A percentile compares a stretch with the other conserved stretches of the same genome.
These are phyloP conservation scores for Numida meleagris DNA, from an alignment of 2,113 vertebrate species.

Conservation along the genomic window DNA sequence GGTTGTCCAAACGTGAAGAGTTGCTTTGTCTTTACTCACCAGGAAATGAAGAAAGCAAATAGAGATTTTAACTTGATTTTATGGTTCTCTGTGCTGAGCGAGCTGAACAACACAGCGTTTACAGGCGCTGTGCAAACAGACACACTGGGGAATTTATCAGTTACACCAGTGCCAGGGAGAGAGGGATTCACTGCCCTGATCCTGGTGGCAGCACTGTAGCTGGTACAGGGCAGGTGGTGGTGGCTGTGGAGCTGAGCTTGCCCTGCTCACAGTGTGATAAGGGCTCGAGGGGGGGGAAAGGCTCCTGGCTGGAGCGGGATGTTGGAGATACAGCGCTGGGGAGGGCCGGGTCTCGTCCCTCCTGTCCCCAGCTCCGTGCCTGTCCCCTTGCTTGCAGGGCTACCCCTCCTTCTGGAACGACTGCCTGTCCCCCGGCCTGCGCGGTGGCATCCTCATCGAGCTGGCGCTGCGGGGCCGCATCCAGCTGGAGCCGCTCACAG, in stretches of 20 bases:
- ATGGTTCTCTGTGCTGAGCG: not conserved
- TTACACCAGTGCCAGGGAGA: no score
- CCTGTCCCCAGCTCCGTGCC: not conserved
- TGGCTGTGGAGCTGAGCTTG: no score
- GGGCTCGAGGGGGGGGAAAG: no score
- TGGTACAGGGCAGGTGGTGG: not conserved
- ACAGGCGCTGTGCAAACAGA: not conserved
- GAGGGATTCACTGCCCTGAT: not conserved
- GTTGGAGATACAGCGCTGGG: no score
- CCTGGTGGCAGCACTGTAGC: not conserved
- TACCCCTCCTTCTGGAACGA: conserved; percentile 90
- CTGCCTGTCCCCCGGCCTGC: conserved; percentile 86
- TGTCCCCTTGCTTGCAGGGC: conserved; percentile 65
- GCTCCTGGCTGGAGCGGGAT: no score
- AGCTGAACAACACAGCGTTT: not conserved
- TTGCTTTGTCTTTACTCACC: not conserved
- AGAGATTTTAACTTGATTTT: not conserved
- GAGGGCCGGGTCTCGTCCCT: not conserved
- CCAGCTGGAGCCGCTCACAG: conserved; percentile 75
- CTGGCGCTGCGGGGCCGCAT: conserved; percentile 81
- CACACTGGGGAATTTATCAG: fast-evolving
- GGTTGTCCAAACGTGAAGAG: not conserved
- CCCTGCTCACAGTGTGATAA: no score
- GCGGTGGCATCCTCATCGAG: conserved; percentile 83
- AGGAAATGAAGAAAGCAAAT: conserved; percentile 36